Conservation (phyloP, 2,113 vertebrate genomes). For the Dicaeum eximium region DNA sequence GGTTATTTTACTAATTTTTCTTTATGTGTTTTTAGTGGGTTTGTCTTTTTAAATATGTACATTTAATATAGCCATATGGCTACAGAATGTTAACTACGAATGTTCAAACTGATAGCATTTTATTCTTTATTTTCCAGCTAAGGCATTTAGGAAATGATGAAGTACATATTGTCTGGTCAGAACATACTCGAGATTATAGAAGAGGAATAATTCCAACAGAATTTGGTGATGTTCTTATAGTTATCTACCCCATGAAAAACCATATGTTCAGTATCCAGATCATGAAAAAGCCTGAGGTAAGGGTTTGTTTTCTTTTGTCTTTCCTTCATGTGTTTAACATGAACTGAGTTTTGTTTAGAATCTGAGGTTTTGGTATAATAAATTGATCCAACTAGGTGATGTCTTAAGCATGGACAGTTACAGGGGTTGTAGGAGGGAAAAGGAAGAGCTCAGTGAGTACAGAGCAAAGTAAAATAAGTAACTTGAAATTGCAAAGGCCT, state of each 20-base stretch:
- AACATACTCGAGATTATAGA: constrained; percentile 96
- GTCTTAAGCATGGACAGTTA: background rate
- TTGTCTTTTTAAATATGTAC: background rate
- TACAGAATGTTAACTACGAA: background rate
- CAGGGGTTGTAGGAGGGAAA: background rate
- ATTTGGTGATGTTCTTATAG: constrained; percentile 95
- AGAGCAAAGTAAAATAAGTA: background rate
- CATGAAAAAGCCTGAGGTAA: constrained; percentile 97
- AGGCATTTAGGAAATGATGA: constrained; percentile 98
- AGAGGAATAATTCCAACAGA: constrained; percentile 98
- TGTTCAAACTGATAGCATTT: background rate
- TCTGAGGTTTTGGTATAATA: background rate
- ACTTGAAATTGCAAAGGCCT: background rate
- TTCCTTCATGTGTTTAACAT: background rate
- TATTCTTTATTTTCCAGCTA: constrained; percentile 77
- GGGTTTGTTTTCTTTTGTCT: background rate
- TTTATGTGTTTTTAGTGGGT: background rate
- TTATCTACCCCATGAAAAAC: constrained; percentile 99
- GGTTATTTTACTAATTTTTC: background rate
- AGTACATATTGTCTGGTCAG: constrained; percentile 98
- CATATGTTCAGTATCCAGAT: constrained; percentile 99
- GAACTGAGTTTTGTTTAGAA: background rate
- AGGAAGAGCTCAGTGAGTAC: background rate
- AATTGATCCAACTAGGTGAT: background rate
- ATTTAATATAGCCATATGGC: background rate